Conservation (phyloP, 2,113 vertebrate genomes). For the Hippolais icterina region DNA sequence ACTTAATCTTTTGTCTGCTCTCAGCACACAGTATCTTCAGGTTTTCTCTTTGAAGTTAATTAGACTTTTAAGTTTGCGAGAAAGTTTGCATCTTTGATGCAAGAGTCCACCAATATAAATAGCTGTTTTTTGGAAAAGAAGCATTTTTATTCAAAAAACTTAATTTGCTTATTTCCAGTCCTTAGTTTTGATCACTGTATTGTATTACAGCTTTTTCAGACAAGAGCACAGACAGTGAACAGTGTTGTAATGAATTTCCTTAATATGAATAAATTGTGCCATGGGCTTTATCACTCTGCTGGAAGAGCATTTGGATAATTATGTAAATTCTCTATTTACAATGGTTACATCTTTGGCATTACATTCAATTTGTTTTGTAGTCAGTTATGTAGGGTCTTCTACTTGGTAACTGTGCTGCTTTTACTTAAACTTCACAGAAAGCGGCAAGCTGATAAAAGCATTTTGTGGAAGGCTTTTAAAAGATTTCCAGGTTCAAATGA, state of each 20-base stretch:
- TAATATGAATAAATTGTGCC: neutral
- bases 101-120: neutral
- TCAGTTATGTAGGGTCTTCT: neutral
- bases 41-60: neutral
- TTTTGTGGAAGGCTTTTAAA: neutral
- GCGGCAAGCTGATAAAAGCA: neutral
- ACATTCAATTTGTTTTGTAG: neutral
- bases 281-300: neutral
- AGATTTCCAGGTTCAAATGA: neutral
- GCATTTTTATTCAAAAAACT: neutral
- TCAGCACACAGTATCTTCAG: neutral
- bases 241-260: neutral
- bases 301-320: neutral
- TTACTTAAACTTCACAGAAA: neutral
- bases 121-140: neutral
- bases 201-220: neutral
- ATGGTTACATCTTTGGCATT: neutral
- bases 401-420: neutral
- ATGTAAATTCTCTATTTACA: neutral
- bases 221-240: neutral
- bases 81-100: neutral
- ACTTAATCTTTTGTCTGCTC: neutral
- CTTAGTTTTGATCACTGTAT: neutral
- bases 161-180: neutral
- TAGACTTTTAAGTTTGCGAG: neutral